A percentile compares a stretch with the other conserved stretches of the same genome.
Evolutionary conservation across 1,140 invertebrate genomes (phyloP).

Genomic region (Ridgeia piscesae): DNA sequence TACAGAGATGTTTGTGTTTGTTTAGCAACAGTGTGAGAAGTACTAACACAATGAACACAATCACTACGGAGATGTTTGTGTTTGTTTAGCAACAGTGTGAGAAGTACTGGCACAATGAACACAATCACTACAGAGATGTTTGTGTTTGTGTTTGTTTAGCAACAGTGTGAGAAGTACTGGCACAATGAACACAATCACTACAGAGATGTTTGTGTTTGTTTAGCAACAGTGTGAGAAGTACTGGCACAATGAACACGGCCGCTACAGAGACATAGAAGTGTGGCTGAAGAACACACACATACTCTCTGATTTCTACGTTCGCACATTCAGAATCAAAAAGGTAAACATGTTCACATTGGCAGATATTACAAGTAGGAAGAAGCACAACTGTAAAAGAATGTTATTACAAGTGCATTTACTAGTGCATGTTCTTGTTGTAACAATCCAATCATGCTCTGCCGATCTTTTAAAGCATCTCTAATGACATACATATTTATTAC

Average conservation of each 20-base stretch:
- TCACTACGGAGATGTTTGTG: slow-evolving; percentile 48
- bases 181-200: slow-evolving; percentile 49
- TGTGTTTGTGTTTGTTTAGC: slow-evolving; percentile 50
- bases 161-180: slow-evolving; percentile 59
- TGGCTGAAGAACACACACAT: slow-evolving; percentile 42
- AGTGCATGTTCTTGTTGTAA: too few relatives aligned
- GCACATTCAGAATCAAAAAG: slow-evolving; percentile 48
- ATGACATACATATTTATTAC: too few relatives aligned
- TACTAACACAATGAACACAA: slow-evolving; percentile 55
- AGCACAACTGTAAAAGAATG: too few relatives aligned
- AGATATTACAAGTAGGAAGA: background rate
- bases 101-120: slow-evolving; percentile 54
- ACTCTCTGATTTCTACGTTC: slow-evolving; percentile 47
- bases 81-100: slow-evolving; percentile 56
- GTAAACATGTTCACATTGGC: slow-evolving; percentile 27
- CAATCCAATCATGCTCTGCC: too few relatives aligned
- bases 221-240: slow-evolving; percentile 58
- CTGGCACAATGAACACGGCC: slow-evolving; percentile 52
- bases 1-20: slow-evolving; percentile 48
- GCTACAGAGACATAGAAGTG: slow-evolving; percentile 51
- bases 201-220: slow-evolving; percentile 48
- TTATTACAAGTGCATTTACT: too few relatives aligned
- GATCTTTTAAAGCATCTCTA: too few relatives aligned
- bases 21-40: slow-evolving; percentile 57
- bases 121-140: slow-evolving; percentile 46